phyloP scores from a whole-genome alignment of 1,140 invertebrate genomes.

The Aphelenchoides fujianensis region DNA sequence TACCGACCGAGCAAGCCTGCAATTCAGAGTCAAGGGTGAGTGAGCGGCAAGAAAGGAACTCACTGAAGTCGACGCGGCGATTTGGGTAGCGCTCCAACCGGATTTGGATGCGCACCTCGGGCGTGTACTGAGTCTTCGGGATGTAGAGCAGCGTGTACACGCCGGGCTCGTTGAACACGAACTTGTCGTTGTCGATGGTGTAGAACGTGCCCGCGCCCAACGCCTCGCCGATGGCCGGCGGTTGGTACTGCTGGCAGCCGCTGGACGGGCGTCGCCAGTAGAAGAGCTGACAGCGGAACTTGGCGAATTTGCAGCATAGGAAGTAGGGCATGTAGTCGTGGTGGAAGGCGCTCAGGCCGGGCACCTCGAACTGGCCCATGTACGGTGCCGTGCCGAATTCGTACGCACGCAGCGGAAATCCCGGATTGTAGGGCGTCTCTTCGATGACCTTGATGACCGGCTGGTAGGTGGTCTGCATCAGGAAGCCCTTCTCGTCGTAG shows the following conservation, averaged over 20 bases:
- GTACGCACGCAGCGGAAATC: constrained; percentile 58
- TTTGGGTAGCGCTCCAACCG: constrained; percentile 60
- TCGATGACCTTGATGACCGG: constrained; percentile 60
- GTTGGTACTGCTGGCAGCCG: constrained; percentile 60
- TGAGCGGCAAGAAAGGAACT: constrained; percentile 27
- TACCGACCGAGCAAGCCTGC: constrained; percentile 59
- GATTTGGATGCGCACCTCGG: constrained; percentile 60
- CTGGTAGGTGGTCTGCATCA: constrained; percentile 60
- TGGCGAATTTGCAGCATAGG: constrained; percentile 60
- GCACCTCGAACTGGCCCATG: constrained; percentile 44
- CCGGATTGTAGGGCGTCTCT: constrained; percentile 60
- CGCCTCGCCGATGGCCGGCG: constrained; percentile 54
- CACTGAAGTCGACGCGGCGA: constrained; percentile 55
- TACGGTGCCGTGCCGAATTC: constrained; percentile 60
- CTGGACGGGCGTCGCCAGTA: constrained; percentile 59
- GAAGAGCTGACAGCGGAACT: constrained; percentile 62
- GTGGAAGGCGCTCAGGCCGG: constrained; percentile 57
- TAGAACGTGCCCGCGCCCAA: constrained; percentile 56
- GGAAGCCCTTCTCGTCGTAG: constrained; percentile 54
- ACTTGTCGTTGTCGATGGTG: constrained; percentile 61
- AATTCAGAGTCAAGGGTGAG: constrained; percentile 30
- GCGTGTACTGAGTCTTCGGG: constrained; percentile 53
- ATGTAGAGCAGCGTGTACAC: constrained; percentile 61
- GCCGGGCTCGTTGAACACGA: constrained; percentile 62
- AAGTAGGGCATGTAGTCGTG: constrained; percentile 62